Conservation (phyloP, 2,888 invertebrate genomes). For the Coremacera marginata region DNA sequence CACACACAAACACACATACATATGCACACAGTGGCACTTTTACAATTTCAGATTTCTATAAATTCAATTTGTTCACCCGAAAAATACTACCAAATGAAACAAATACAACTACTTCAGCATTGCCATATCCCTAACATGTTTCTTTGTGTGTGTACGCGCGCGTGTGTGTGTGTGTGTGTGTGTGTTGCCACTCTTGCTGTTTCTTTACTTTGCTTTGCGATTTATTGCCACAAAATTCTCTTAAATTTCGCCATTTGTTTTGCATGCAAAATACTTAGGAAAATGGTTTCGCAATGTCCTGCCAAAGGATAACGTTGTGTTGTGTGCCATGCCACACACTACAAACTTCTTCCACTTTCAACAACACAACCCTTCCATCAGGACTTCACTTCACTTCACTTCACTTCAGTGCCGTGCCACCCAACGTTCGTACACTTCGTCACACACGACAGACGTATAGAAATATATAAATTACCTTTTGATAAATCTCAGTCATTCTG, state of each 20-base stretch:
- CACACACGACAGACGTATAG: conserved; percentile 25
- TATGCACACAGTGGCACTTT: conserved; percentile 24
- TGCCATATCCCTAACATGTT: not conserved
- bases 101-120: not conserved
- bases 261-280: conserved; percentile 43
- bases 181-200: not conserved
- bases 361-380: too few species aligned
- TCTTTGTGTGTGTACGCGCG: not conserved
- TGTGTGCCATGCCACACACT: not conserved
- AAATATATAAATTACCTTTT: conserved; percentile 69
- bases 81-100: conserved; percentile 21
- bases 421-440: not conserved
- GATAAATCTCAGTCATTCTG: conserved; percentile 67
- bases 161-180: not conserved
- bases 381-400: too few species aligned
- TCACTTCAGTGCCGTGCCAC: not conserved
- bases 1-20: conserved; percentile 14
- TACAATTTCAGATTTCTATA: conserved; percentile 46
- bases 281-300: conserved; percentile 30
- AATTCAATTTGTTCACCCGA: conserved; percentile 48
- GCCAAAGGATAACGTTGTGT: conserved; percentile 3
- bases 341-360: not conserved
- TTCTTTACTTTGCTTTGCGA: conserved; percentile 50
- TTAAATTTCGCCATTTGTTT: conserved; percentile 60
- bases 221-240: conserved; percentile 66